Evolutionary conservation across 1,140 invertebrate genomes (phyloP).

Genomic region (Holcopasites calliopsidis): DNA sequence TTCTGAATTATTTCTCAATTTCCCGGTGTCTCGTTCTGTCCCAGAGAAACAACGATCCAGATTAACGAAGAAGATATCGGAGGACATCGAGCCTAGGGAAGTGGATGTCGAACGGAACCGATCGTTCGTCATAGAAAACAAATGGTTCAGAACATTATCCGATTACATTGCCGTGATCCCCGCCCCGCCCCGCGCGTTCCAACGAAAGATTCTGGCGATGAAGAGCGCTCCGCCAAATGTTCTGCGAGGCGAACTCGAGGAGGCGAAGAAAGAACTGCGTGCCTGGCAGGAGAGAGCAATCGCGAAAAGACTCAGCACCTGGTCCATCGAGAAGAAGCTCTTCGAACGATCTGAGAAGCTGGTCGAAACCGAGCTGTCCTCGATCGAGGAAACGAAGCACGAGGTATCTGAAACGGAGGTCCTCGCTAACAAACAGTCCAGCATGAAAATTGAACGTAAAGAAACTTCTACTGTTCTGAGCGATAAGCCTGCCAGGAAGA

Average conservation of each 20-base stretch:
- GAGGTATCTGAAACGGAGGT: background rate
- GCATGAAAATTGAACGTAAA: background rate
- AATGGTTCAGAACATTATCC: background rate
- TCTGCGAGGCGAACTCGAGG: background rate
- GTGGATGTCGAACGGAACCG: fast-evolving
- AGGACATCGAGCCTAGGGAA: background rate
- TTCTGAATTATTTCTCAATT: background rate
- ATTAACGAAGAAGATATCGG: background rate
- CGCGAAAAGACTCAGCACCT: conserved; percentile 6
- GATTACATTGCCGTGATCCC: background rate
- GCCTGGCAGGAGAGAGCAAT: conserved; percentile 23
- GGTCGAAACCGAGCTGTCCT: background rate
- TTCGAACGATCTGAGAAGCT: too few relatives aligned
- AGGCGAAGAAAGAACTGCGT: conserved; percentile 28
- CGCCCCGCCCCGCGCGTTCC: background rate
- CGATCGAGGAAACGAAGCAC: background rate
- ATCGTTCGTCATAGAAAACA: background rate
- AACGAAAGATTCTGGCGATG: conserved; percentile 1
- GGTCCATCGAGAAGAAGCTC: background rate
- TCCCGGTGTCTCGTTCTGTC: background rate
- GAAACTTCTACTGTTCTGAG: background rate
- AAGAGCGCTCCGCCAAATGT: conserved; percentile 21
- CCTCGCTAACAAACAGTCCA: background rate
- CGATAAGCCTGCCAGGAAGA: background rate
- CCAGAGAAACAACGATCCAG: background rate